Evolutionary conservation across 2,888 invertebrate species (phyloP).

Genomic region (Nematopogon swammerdamellus): DNA sequence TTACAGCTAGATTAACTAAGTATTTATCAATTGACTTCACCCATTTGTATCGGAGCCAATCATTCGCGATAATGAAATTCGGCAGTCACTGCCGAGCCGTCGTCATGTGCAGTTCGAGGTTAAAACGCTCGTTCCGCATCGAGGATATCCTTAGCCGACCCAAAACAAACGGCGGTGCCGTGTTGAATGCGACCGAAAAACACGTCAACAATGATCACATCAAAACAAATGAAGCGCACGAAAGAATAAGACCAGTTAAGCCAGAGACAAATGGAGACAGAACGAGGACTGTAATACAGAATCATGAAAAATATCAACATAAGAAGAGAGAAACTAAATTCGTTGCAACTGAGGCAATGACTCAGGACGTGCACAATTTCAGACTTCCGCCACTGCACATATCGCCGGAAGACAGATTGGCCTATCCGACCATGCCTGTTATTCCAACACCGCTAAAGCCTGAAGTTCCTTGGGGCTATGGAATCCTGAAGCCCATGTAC

Average conservation of each 20-base stretch:
- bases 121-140: not conserved
- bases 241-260: not conserved
- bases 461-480: not conserved
- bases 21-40: too few species aligned
- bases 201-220: not conserved
- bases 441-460: not conserved
- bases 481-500: not conserved
- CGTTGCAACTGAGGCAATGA: not conserved
- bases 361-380: not conserved
- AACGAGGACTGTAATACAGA: not conserved
- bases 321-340: not conserved
- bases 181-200: not conserved
- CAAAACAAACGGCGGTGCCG: not conserved
- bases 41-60: not conserved
- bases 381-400: not conserved
- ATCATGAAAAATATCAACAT: not conserved
- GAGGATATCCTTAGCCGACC: not conserved
- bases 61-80: not conserved
- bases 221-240: not conserved
- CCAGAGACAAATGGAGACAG: not conserved
- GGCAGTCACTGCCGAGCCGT: not conserved
- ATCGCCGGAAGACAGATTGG: not conserved
- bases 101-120: not conserved
- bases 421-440: not conserved
- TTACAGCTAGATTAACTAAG: not conserved